phyloP scores from a whole-genome alignment of 1,140 invertebrate species.

The Ditylenchus dipsaci region DNA sequence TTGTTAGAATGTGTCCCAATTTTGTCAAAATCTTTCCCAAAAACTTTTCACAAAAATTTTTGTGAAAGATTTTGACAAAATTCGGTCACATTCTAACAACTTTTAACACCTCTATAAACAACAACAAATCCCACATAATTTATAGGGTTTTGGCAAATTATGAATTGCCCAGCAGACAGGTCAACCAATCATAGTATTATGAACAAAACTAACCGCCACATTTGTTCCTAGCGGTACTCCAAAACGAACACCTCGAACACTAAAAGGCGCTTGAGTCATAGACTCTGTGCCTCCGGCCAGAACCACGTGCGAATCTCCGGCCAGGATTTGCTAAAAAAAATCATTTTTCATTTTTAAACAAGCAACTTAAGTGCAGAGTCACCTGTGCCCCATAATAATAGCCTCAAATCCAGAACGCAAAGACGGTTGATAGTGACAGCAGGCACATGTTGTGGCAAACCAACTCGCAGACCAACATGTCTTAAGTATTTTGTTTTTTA shows the following conservation, averaged over 20 bases:
- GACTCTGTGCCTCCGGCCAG: slow-evolving; percentile 86
- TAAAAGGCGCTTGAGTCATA: slow-evolving; percentile 90
- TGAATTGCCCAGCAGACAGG: too few species aligned
- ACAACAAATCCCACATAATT: too few species aligned
- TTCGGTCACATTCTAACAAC: too few species aligned
- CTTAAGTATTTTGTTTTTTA: slow-evolving; percentile 63
- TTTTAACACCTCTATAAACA: too few species aligned
- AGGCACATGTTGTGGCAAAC: slow-evolving; percentile 68
- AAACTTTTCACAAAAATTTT: too few species aligned
- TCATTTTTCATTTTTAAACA: background rate
- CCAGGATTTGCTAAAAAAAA: slow-evolving; percentile 72
- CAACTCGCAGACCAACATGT: slow-evolving; percentile 76
- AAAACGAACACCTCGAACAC: slow-evolving; percentile 80
- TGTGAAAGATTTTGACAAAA: too few species aligned
- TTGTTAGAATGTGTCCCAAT: too few species aligned
- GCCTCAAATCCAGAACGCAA: slow-evolving; percentile 90
- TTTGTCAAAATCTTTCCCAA: too few species aligned
- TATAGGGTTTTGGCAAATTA: too few species aligned
- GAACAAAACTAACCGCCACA: slow-evolving; percentile 60
- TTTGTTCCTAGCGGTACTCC: slow-evolving; percentile 77
- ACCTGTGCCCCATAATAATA: slow-evolving; percentile 84
- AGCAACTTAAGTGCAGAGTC: background rate
- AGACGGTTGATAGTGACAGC: slow-evolving; percentile 63
- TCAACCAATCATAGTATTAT: too few species aligned
- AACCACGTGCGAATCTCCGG: slow-evolving; percentile 79